Base-by-base conservation (phyloP, 2,113 vertebrate genomes). In the Chaetodon auriga region DNA sequence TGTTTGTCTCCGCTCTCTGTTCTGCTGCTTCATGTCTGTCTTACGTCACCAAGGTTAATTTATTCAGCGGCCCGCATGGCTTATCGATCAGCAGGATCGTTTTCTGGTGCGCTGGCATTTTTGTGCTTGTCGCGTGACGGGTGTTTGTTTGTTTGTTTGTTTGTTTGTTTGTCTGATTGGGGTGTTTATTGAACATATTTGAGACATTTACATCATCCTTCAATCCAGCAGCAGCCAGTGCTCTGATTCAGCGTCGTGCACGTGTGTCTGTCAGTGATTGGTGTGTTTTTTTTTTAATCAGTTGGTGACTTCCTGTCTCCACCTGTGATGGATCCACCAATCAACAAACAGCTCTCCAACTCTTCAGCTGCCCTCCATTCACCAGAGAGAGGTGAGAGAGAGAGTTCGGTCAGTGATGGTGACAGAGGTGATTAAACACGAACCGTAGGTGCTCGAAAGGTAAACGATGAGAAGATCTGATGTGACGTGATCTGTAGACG, bases 281-380 rank as follows among this genome's bases (percentile, higher is more conserved):
- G 35, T 25, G 43, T 74, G 63, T 55, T 45, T 45, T 21, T n/a
- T 36, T 54, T 58, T 48, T 83, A 53, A 46, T 55, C 63, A 93
- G 91, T 71, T 0, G 72, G 65, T 76, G 94, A 94, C 88, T 93
- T 95, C 89, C 65, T 95, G 90, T 89, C 86, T 77, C 89, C 91
- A 0, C 78, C 87, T 2, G 2, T 46, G 5, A 81, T 71, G 43
- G 92, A 94, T 68, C 86, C 80, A 21, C 88, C 81, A 35, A 88
- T 92, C 75, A 95, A 45, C 92, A 94, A 93, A 8, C 92, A 93
- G 87, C 91, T 95, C 5, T 95, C 94, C 54, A 95, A 54, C 88
- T 95, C 94, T 5, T 92, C 93, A 8, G 85, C 88, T 0, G 82
- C 89, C 21, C 84, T 95, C 4, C 88, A 89, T 57, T 92, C 93